A percentile compares a stretch with the other conserved stretches of the same genome.
Evolutionary conservation across 92 coral and sea anemone species (phyloP).

Genomic region (Porites lobata): DNA sequence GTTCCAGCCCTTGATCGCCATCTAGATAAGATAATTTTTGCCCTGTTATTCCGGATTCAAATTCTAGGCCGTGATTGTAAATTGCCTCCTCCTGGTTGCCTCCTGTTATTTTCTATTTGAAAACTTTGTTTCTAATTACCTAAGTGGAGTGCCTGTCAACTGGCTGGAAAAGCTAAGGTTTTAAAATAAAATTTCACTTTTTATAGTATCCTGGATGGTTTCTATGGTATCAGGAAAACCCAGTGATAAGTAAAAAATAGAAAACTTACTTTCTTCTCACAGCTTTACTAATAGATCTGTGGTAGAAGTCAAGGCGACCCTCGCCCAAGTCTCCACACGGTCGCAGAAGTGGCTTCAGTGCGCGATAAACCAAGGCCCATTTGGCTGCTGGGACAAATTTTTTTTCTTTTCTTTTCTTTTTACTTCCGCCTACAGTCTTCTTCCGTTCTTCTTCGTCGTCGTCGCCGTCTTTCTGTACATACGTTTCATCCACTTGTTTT

Average conservation of each 20-base stretch:
- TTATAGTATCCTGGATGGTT: no score
- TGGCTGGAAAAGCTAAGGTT: no score
- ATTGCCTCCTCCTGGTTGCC: no score
- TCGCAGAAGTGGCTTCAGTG: conserved; percentile 95
- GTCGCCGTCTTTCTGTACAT: conserved; percentile 75
- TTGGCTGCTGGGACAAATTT: conserved; percentile 94
- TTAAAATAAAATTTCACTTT: no score
- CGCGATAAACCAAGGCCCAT: conserved; percentile 99
- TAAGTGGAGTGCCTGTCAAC: no score
- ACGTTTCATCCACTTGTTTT: conserved; percentile 95
- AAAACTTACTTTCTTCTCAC: conserved; percentile 91
- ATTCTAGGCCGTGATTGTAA: no score
- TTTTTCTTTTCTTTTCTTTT: conserved; percentile 55
- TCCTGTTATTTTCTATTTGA: no score
- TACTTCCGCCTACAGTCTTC: conserved; percentile 24
- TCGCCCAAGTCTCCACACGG: conserved; percentile 99
- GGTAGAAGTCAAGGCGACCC: conserved; percentile 97
- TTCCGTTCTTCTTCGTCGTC: conserved; percentile 48
- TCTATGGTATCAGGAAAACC: not conserved
- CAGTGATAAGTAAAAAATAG: not conserved
- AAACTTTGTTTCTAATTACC: no score
- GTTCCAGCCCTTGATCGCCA: no score
- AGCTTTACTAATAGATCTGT: conserved; percentile 98
- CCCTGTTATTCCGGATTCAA: no score
- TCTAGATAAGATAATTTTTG: no score